Evolutionary conservation across 1,140 invertebrate species (phyloP), one percentile per base, ranked within the genome.

Genomic region (Mylabris phalerata): DNA sequence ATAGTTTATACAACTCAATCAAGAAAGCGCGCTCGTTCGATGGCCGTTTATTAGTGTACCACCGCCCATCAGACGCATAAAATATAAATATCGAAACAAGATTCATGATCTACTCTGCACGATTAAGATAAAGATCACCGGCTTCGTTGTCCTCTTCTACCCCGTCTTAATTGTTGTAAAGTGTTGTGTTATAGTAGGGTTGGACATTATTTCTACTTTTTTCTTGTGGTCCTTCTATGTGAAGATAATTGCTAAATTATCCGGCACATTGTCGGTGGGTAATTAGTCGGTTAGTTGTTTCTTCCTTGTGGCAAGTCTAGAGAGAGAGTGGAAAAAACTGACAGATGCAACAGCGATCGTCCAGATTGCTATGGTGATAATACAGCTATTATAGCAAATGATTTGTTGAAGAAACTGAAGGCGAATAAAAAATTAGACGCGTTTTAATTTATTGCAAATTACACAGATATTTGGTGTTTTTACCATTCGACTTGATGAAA

Each of bases 261-360:
- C 19, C 19, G 3, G 4, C 4, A 32, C 32, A 32, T 19, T 19
- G 19, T 19, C 19, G 19, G 19, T 19, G 19, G 32, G 32, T 32
- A 32, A 32, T 32, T 32, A 32, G 32, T 32, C 7, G 32, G 32
- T 32, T 32, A 32, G 32, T 32, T 32, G 32, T 32, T 32, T 32
- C 32, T 32, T 32, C 32, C 32, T 32, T 32, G 32, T 32, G 32
- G 32, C 32, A 32, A 32, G 19, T 19, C 19, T 19, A 19, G 19
- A 19, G 19, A 19, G 19, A 32, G 32, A 60, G 49, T 44, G 38
- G 47, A 54, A 54, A 55, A 46, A 48, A 42, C 57, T 63, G 57
- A 63, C 61, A 63, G 61, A 60, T 63, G 54, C 61, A 63, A 60
- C 60, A 63, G 48, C 52, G 50, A 32, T 57, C 60, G 56, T 60